Base-by-base conservation (phyloP, 2,888 invertebrate species). In the Apodemia zela region DNA sequence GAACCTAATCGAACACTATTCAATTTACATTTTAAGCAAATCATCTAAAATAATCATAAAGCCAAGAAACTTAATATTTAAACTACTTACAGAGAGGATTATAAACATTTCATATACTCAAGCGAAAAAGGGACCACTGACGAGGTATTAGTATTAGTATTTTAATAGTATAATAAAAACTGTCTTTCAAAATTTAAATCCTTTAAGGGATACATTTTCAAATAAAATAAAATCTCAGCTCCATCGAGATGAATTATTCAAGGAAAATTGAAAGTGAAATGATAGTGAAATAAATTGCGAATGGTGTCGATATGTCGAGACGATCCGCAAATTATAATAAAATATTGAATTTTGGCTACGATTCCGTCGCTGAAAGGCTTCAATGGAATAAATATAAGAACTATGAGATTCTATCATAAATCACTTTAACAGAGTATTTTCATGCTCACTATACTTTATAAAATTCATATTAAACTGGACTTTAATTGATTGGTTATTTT, bases 181-280 rank as follows among this genome's bases (percentile, higher is more conserved):
- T 1, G n/a, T 47, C 2, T 47, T 47, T 47, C 17, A 51, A 51
- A 51, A 51, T 51, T 51, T 18, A 51, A 17, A 51, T 51, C 11
- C 49, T 18, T 18, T 11, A 21, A 0, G 10, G 51, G 51, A 51
- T 21, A 33, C 33, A 33, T 49, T 45, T 49, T 51, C 51, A 21
- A 51, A 21, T 51, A 7, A 51, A 51, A 51, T 51, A 51, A 51
- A 51, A 51, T 51, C 21, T 21, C 13, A 10, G 51, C 25, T 54
- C 51, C 8, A 54, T 54, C 42, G 42, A 15, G 42, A 42, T 42
- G 88, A 85, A 89, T 87, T 85, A 89, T 90, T 89, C 89, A 89
- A 82, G 82, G 82, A 87, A 84, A 85, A 85, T 81, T 79, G 77
- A 84, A 84, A 83, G 75, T 76, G 74, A 79, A 76, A 72, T 71